Evolutionary conservation across 2,888 invertebrate genomes (phyloP).

Genomic region (Catocala fraxini): DNA sequence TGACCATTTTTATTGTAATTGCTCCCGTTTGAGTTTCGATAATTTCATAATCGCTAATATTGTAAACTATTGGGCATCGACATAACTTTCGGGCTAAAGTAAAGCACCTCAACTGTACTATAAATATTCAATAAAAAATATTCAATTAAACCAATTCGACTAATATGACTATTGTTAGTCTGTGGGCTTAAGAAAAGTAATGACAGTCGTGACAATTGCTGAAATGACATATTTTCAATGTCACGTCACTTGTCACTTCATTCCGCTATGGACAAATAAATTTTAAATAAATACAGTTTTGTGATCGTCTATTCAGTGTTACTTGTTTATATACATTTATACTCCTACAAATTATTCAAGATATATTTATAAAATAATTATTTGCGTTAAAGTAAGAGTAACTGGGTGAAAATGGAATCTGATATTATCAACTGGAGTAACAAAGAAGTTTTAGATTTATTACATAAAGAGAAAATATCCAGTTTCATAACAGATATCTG

Average conservation of each 20-base stretch:
- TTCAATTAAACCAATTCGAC: too few species aligned
- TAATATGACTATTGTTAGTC: neutral
- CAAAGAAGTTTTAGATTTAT: slow-evolving; percentile 83
- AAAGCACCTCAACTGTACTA: too few species aligned
- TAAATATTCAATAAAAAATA: too few species aligned
- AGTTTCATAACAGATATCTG: slow-evolving; percentile 75
- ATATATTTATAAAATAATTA: slow-evolving; percentile 35
- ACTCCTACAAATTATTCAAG: slow-evolving; percentile 45
- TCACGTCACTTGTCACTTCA: slow-evolving; percentile 37
- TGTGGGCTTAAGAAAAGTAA: neutral
- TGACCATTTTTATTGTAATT: too few species aligned
- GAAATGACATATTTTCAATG: slow-evolving; percentile 24
- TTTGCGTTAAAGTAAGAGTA: slow-evolving; percentile 49
- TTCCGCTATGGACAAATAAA: slow-evolving; percentile 42
- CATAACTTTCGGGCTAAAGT: too few species aligned
- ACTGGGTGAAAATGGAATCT: slow-evolving; percentile 74
- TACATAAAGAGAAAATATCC: slow-evolving; percentile 82
- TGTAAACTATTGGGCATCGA: too few species aligned
- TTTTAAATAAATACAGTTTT: slow-evolving; percentile 52
- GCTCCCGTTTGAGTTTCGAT: too few species aligned
- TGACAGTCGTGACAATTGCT: slow-evolving; percentile 7
- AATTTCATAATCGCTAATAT: too few species aligned
- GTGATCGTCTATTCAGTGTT: slow-evolving; percentile 49
- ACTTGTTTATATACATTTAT: slow-evolving; percentile 47
- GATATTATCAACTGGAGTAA: slow-evolving; percentile 82